phyloP scores from a whole-genome alignment of 2,888 invertebrate genomes.

The Tanytarsus gracilentus region DNA sequence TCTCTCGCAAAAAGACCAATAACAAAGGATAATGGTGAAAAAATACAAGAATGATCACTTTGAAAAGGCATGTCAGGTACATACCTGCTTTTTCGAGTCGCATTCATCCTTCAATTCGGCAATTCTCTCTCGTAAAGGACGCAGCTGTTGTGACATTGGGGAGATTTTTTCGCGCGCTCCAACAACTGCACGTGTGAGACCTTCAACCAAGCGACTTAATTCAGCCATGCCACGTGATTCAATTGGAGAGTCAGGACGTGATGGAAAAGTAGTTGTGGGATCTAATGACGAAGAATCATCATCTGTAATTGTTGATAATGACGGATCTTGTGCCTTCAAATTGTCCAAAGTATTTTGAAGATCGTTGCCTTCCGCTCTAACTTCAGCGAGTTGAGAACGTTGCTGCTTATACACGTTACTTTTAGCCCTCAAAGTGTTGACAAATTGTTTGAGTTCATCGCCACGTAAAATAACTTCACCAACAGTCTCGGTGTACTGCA shows the following conservation, averaged over 20 bases:
- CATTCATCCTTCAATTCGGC: constrained; percentile 32
- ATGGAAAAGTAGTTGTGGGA: constrained; percentile 2
- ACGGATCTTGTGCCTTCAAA: constrained; percentile 51
- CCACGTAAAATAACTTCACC: constrained; percentile 66
- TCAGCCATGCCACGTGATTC: constrained; percentile 32
- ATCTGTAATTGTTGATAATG: constrained; percentile 44
- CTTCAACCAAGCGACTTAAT: constrained; percentile 32
- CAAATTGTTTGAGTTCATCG: constrained; percentile 77
- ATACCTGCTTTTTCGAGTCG: constrained; percentile 32
- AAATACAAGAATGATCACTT: neutral
- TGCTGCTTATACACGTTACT: constrained; percentile 75
- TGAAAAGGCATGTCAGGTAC: neutral
- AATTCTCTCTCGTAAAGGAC: constrained; percentile 32
- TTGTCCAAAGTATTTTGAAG: constrained; percentile 67
- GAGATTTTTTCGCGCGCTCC: constrained; percentile 31
- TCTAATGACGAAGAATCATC: constrained; percentile 29
- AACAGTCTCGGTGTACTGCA: constrained; percentile 46
- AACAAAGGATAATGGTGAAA: neutral
- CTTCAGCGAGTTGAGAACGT: constrained; percentile 61
- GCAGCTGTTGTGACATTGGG: constrained; percentile 32
- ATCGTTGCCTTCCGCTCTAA: constrained; percentile 68
- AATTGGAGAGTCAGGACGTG: constrained; percentile 30
- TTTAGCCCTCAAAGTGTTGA: constrained; percentile 68
- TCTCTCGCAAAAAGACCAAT: no score
- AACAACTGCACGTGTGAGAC: constrained; percentile 31